Conservation (phyloP, 2,888 invertebrate species). For the Odontothrips loti region DNA sequence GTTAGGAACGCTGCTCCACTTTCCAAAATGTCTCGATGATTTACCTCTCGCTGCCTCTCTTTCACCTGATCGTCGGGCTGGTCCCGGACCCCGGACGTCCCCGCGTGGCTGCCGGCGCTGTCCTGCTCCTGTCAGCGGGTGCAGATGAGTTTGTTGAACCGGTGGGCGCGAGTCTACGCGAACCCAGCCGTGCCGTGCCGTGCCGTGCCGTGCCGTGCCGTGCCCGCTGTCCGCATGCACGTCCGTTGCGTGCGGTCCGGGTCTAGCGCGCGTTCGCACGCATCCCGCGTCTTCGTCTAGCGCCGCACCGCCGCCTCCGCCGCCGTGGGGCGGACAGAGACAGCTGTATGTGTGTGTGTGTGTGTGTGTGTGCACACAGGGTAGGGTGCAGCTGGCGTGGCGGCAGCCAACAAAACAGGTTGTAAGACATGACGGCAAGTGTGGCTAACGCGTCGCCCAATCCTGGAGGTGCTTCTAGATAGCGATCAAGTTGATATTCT, state of each 20-base stretch:
- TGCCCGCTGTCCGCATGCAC: not conserved
- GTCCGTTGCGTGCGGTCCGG: too few relatives aligned
- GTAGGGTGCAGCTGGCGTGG: not conserved
- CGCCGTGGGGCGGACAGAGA: too few relatives aligned
- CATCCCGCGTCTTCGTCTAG: not conserved
- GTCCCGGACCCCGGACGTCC: too few relatives aligned
- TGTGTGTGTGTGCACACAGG: not conserved
- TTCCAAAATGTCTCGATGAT: too few relatives aligned
- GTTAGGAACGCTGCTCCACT: too few relatives aligned
- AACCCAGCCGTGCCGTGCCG: not conserved
- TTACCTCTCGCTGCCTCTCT: too few relatives aligned
- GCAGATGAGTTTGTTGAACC: slow-evolving; percentile 24
- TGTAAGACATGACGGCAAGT: not conserved
- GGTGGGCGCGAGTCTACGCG: too few relatives aligned
- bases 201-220: not conserved
- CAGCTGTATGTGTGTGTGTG: too few relatives aligned
- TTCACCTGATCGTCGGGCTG: too few relatives aligned
- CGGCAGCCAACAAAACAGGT: not conserved
- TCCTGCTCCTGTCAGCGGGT: not conserved
- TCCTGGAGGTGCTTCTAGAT: too few relatives aligned
- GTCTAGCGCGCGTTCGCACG: too few relatives aligned
- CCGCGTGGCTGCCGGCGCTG: not conserved
- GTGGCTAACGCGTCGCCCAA: not conserved
- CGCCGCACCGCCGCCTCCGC: not conserved
- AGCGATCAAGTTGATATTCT: too few relatives aligned